Evolutionary conservation across 1,140 invertebrate species (phyloP), one percentile per base, ranked within the genome.

Genomic region (Tribolium madens): DNA sequence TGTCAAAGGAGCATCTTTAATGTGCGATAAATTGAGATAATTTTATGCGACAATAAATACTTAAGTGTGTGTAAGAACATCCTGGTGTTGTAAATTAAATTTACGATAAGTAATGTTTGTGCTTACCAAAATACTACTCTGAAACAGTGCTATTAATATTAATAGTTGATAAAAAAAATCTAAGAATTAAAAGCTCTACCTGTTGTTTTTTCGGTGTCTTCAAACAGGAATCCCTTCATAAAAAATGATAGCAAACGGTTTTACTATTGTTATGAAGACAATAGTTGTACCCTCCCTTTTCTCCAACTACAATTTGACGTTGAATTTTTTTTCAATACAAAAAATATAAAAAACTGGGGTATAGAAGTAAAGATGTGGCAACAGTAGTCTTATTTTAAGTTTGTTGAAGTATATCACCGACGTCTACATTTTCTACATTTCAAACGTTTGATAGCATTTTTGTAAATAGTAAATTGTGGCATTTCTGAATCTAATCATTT

Each of bases 171-270:
- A 50, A 26, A 26, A 21, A 26, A 26, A 50, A 50, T 50, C 3
- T 50, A 50, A 46, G 42, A 50, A 50, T 17, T 13, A 7, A 50
- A 50, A 50, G 13, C 15, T 14, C 48, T 50, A 50, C 48, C 48
- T 50, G 48, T 17, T 12, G 13, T 50, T 13, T 50, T 50, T 50
- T 50, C 0, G 10, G 48, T 50, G 48, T 50, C 48, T 50, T 50
- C 48, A 50, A 50, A 50, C 48, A 14, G 48, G 48, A 12, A 50
- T 50, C 13, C 12, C 5, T 15, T 15, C 13, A 47, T 46, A 48
- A 72, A 72, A 72, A 72, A 72, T 52, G 17, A 50, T 50, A 72
- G 70, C 13, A 72, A 72, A 72, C 70, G 42, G 70, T 72, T 52
- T 50, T 52, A 9, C 70, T 72, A 72, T 72, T 72, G 70, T 72